Evolutionary conservation across 2,888 invertebrate species (phyloP).

Genomic region (Andrena hattorfiana): DNA sequence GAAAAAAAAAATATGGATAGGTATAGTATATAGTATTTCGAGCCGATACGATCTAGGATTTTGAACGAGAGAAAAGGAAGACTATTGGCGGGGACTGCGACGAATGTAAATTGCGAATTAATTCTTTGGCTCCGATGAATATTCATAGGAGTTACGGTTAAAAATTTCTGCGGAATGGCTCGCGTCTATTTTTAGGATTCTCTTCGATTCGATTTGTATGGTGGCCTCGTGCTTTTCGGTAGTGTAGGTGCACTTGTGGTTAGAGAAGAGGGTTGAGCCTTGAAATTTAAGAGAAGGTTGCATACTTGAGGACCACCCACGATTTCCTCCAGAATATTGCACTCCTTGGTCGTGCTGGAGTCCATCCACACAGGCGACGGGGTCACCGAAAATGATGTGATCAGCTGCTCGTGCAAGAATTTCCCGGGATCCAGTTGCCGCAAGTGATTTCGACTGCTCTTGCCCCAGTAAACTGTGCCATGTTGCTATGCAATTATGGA

Average conservation of each 20-base stretch:
- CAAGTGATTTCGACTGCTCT: constrained; percentile 89
- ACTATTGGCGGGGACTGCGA: background rate
- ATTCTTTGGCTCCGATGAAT: constrained; percentile 33
- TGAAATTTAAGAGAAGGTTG: background rate
- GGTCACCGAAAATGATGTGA: constrained; percentile 91
- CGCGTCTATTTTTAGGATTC: constrained; percentile 3
- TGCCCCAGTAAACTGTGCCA: constrained; percentile 98
- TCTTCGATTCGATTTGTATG: background rate
- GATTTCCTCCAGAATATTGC: constrained; percentile 91
- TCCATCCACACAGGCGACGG: constrained; percentile 99
- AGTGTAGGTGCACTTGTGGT: background rate
- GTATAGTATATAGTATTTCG: background rate
- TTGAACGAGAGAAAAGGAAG: background rate
- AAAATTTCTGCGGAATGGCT: constrained; percentile 1
- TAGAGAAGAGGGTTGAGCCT: background rate
- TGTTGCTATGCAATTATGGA: constrained; percentile 91
- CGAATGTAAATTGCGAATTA: constrained; percentile 41
- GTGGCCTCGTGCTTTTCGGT: background rate
- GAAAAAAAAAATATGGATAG: background rate
- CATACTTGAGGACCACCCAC: constrained; percentile 92
- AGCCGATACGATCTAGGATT: constrained; percentile 20
- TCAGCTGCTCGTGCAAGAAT: constrained; percentile 94
- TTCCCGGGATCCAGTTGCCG: constrained; percentile 89
- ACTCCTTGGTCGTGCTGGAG: constrained; percentile 92
- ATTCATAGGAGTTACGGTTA: constrained; percentile 18